Evolutionary conservation across 2,797 vertebrate genomes (phyloP), one percentile per base, ranked within the genome.

Genomic region (Myiotriccus ornatus): DNA sequence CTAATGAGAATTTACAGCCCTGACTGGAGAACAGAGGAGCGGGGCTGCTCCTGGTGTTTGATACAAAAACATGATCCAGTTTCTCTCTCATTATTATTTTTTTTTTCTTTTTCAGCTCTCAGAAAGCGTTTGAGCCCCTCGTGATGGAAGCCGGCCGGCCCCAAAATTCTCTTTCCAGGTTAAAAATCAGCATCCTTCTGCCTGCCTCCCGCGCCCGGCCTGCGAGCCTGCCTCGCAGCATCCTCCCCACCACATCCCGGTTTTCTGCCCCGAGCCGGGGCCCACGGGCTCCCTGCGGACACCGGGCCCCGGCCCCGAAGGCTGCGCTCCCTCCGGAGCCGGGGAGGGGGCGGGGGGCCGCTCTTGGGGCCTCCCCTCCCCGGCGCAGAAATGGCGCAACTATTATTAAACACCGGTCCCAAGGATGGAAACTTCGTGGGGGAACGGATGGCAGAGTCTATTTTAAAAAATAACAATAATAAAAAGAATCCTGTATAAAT

Each of bases 1-100:
- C 87, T 89, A 80, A 94, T 25, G 89, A 92, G 94, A 79, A 95
- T 94, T 89, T 96, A 94, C 92, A 85, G 70, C 87, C 84, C 55
- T 83, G 78, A 84, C n/a, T 1, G 25, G 50, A 52, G 44, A 85
- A 67, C 37, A 63, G 80, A 57, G 74, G n/a, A 88, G 35, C 16
- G 3, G n/a, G 39, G 12, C 47, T 41, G 59, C 77, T 87, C 69
- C 64, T 55, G 55, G 52, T 86, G 86, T 67, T 93, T 83, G 74
- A 56, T 73, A 60, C 75, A 82, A 96, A 96, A 95, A 71, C 12
- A 7, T 4, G 46, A 62, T 39, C 9, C n/a, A 65, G 11, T 12
- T 14, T 65, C 43, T 15, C 9, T 44, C 10, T 3, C 63, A 25
- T 49, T 23, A 22, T 53, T 39, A 12, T 10, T 69, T 30, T 47